phyloP scores from a whole-genome alignment of 2,888 invertebrate species.

The Branchipolynoe longqiensis region DNA sequence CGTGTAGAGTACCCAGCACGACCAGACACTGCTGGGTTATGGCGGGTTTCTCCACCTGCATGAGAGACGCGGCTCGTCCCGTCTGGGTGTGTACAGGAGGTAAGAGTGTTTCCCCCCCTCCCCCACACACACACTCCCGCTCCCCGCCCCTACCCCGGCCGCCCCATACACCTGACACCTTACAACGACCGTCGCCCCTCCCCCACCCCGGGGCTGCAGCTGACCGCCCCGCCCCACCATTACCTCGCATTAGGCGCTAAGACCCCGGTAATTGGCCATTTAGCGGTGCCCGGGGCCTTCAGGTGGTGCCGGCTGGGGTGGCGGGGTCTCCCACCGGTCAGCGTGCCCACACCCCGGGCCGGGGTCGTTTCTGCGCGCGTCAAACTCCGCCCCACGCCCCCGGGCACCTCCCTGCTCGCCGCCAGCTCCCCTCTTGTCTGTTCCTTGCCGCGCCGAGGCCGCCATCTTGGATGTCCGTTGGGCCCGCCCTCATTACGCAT shows the following conservation, averaged over 20 bases:
- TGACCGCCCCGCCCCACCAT: constrained; percentile 25
- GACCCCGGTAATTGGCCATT: constrained; percentile 28
- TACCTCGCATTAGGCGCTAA: constrained; percentile 26
- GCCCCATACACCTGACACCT: constrained; percentile 7
- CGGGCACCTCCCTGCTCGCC: background rate
- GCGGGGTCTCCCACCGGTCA: background rate
- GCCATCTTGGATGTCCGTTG: background rate
- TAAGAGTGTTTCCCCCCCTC: no score
- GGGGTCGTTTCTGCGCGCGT: background rate
- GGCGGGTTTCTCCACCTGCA: no score
- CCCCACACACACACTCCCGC: no score
- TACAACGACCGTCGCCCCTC: constrained; percentile 1
- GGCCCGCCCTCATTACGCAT: constrained; percentile 37
- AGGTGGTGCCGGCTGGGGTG: no score
- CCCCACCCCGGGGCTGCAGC: background rate
- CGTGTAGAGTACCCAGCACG: no score
- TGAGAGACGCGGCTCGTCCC: no score
- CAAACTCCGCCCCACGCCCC: background rate
- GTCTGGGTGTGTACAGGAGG: no score
- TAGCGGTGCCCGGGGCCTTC: constrained; percentile 23
- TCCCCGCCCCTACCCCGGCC: no score
- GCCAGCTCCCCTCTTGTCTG: background rate
- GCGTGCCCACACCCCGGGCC: background rate
- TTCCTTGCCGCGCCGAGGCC: background rate
- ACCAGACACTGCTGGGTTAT: no score